A percentile compares a stretch with the other conserved stretches of the same genome.
phyloP scores from a whole-genome alignment of 2,888 invertebrate species.

The Antheraea assamensis region DNA sequence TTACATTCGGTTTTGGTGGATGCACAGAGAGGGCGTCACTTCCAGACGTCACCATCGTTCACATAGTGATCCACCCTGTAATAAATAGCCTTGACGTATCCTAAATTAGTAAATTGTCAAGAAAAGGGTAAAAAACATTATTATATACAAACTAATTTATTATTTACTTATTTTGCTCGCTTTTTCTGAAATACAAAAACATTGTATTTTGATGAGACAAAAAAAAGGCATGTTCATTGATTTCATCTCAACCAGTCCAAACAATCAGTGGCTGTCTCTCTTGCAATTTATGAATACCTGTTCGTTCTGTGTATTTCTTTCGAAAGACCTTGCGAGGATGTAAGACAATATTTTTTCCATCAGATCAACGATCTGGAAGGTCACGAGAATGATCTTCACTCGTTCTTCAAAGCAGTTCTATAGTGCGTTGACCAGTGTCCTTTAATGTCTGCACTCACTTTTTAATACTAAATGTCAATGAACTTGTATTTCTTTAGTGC shows the following conservation, averaged over 20 bases:
- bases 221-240: background rate
- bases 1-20: no score
- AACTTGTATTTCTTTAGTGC: background rate
- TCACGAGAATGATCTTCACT: slow-evolving; percentile 14
- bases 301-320: slow-evolving; percentile 10
- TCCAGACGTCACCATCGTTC: no score
- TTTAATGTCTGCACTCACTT: slow-evolving; percentile 23
- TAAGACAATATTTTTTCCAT: slow-evolving; percentile 13
- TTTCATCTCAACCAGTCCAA: background rate
- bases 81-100: no score
- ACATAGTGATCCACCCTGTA: no score
- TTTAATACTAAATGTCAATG: slow-evolving; percentile 15
- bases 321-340: slow-evolving; percentile 7
- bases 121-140: background rate
- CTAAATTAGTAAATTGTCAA: no score
- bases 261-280: slow-evolving; percentile 10
- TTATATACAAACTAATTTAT: background rate
- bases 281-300: slow-evolving; percentile 10
- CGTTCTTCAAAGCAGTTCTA: slow-evolving; percentile 17
- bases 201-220: no score
- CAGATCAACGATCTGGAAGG: slow-evolving; percentile 14
- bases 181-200: background rate
- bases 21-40: no score
- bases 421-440: slow-evolving; percentile 24
- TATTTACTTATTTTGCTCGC: background rate